Conservation (phyloP, 2,113 vertebrate genomes). For the Mastomys coucha region DNA sequence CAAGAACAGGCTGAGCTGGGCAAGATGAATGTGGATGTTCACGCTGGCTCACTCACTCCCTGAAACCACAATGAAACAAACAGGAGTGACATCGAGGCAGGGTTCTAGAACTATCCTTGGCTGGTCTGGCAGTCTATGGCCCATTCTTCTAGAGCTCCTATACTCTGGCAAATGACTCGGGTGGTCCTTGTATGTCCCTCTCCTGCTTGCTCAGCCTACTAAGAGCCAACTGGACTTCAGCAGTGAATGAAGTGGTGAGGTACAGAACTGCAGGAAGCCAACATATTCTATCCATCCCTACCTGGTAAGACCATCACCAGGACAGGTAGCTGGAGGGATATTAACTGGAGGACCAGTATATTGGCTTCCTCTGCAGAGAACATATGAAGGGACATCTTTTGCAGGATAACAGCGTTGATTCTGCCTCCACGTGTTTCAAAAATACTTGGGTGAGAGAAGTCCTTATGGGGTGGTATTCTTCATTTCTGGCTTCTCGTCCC, state of each 20-base stretch:
- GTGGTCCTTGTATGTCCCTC: neutral
- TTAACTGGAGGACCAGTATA: neutral
- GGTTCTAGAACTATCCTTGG: neutral
- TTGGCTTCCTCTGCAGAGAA: neutral
- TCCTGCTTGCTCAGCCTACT: neutral
- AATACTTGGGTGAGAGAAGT: neutral
- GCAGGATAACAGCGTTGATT: neutral
- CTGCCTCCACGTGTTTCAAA: neutral
- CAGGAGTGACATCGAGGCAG: fast-evolving
- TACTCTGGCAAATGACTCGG: neutral
- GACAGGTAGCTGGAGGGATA: neutral
- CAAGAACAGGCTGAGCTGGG: neutral
- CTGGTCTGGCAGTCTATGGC: neutral
- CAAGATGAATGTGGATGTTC: no score
- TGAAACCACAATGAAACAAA: neutral
- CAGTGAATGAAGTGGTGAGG: neutral
- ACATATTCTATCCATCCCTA: no score
- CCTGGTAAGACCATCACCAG: neutral
- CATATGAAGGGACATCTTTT: neutral
- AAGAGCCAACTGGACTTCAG: neutral
- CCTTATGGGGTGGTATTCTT: neutral
- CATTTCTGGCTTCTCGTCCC: neutral
- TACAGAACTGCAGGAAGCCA: neutral
- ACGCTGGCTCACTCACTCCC: neutral
- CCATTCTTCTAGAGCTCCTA: neutral